These are phyloP conservation scores for Allophyes oxyacanthae DNA, from an alignment of 2,888 invertebrate genomes.

Conservation along the genomic window DNA sequence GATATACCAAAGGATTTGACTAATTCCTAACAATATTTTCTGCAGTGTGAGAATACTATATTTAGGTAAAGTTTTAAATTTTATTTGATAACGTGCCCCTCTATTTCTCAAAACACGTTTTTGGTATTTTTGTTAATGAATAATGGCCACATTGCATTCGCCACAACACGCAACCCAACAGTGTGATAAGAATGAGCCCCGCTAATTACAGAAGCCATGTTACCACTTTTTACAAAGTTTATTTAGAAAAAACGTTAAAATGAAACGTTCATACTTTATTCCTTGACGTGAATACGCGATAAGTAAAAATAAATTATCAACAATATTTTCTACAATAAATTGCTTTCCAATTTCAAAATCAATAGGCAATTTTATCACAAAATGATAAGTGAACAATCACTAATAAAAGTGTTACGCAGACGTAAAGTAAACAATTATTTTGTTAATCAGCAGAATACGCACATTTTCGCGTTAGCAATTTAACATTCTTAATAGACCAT, in stretches of 20 bases:
- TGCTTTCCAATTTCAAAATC: constrained; percentile 21
- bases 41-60: too few species aligned
- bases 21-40: too few species aligned
- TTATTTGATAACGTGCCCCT: constrained; percentile 1
- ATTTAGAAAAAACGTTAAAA: constrained; percentile 5
- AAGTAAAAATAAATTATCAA: too few species aligned
- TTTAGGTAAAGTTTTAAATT: constrained; percentile 1
- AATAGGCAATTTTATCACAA: constrained; percentile 30
- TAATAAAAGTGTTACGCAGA: constrained; percentile 28
- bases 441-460: constrained; percentile 61
- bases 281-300: background rate
- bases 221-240: constrained; percentile 21
- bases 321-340: background rate
- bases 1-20: too few species aligned
- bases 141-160: constrained; percentile 38
- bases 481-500: constrained; percentile 72
- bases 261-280: constrained; percentile 2
- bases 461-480: constrained; percentile 68
- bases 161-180: constrained; percentile 35
- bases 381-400: constrained; percentile 37
- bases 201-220: constrained; percentile 39
- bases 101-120: constrained; percentile 23
- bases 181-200: constrained; percentile 31
- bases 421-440: constrained; percentile 58
- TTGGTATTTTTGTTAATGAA: constrained; percentile 36